Conservation (phyloP, 2,797 vertebrate genomes). For the Carapus acus region DNA sequence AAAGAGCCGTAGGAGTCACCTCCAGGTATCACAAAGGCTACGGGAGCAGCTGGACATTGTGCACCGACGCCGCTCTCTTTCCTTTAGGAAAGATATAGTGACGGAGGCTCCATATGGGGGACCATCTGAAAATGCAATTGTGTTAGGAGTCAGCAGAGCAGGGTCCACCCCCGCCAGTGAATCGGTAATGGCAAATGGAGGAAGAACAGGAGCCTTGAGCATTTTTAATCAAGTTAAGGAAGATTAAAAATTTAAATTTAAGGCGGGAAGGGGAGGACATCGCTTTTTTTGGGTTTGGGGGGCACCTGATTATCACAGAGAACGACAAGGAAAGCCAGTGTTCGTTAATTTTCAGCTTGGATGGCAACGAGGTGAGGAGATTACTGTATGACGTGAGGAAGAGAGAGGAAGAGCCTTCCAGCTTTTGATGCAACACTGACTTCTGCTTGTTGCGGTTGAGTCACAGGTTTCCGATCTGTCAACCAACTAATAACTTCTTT, state of each 20-base stretch:
- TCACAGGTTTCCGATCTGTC: too few species aligned
- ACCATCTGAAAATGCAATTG: slow-evolving; percentile 68
- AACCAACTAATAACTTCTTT: too few species aligned
- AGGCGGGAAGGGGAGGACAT: slow-evolving; percentile 22
- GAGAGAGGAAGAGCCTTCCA: neutral
- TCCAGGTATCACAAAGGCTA: slow-evolving; percentile 59
- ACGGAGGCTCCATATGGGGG: slow-evolving; percentile 62
- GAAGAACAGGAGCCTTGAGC: slow-evolving; percentile 31
- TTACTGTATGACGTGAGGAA: neutral
- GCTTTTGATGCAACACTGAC: too few species aligned
- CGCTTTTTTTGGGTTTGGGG: slow-evolving; percentile 13
- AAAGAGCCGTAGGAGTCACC: slow-evolving; percentile 64
- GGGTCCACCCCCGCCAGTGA: slow-evolving; percentile 52
- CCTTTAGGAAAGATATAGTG: slow-evolving; percentile 47
- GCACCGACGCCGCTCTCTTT: slow-evolving; percentile 36
- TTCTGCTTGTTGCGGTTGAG: too few species aligned
- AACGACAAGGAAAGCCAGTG: neutral
- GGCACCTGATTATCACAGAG: too few species aligned
- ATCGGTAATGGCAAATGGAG: slow-evolving; percentile 35
- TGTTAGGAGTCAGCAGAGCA: slow-evolving; percentile 66
- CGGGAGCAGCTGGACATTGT: slow-evolving; percentile 66
- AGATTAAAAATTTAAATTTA: slow-evolving; percentile 32
- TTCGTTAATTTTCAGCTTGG: neutral
- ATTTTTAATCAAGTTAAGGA: slow-evolving; percentile 44
- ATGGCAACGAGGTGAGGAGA: neutral